These are phyloP conservation scores for Galerucella nymphaeae DNA, from an alignment of 2,888 invertebrate genomes.

Conservation along the genomic window DNA sequence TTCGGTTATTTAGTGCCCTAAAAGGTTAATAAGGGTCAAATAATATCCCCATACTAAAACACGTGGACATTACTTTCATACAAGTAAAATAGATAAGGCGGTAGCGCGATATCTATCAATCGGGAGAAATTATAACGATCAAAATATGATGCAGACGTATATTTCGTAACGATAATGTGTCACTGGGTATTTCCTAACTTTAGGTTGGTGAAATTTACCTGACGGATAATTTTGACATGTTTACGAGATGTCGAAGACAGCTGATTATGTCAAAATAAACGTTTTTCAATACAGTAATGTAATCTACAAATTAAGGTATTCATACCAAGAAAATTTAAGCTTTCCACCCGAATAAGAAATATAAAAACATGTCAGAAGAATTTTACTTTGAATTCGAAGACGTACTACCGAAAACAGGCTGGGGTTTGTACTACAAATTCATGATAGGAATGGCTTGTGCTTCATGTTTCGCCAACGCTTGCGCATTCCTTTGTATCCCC, in stretches of 20 bases:
- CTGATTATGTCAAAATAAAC: neutral
- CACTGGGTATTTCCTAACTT: too few species aligned
- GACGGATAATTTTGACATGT: neutral
- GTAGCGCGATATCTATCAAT: too few species aligned
- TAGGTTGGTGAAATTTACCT: too few species aligned
- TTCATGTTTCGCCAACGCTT: constrained; percentile 52
- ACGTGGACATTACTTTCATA: neutral
- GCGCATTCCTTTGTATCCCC: constrained; percentile 53
- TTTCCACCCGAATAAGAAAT: too few species aligned
- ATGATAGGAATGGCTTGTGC: constrained; percentile 54
- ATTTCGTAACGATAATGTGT: too few species aligned
- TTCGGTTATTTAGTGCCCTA: neutral
- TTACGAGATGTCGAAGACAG: neutral
- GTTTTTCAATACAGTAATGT: neutral
- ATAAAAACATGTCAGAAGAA: constrained; percentile 24
- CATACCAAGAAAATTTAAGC: neutral
- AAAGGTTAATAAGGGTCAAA: constrained; percentile 4
- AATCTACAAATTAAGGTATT: neutral
- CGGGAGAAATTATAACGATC: too few species aligned
- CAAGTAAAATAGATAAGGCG: too few species aligned
- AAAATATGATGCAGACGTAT: too few species aligned
- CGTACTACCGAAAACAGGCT: constrained; percentile 48
- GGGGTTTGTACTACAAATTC: constrained; percentile 61
- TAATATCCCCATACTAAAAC: neutral
- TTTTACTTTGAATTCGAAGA: constrained; percentile 37